Percentiles rank a stretch among this genome's conserved stretches.
phyloP scores from a whole-genome alignment of 2,888 invertebrate species.

The Sipha maydis region DNA sequence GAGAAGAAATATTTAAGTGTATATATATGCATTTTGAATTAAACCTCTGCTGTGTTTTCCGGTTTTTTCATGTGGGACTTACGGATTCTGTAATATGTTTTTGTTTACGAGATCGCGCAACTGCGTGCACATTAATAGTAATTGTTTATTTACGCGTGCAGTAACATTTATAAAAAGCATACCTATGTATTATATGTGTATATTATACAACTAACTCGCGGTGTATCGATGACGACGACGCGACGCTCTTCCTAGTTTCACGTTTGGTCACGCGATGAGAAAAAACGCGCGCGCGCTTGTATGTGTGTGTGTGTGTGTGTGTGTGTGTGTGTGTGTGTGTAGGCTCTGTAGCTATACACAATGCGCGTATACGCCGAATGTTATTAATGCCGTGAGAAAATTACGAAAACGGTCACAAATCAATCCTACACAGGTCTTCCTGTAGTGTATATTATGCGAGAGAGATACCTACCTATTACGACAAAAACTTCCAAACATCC shows the following conservation, averaged over 20 bases:
- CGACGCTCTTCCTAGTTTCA: slow-evolving; percentile 11
- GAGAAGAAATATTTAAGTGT: not conserved
- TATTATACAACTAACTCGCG: slow-evolving; percentile 2
- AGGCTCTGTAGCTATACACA: not conserved
- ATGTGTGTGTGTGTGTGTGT: not conserved
- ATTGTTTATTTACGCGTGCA: not conserved
- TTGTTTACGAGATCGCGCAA: not conserved
- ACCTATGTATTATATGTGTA: not conserved
- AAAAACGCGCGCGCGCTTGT: not conserved
- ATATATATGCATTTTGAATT: not conserved
- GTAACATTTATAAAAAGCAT: not conserved
- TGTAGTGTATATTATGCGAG: not conserved
- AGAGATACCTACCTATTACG: not conserved
- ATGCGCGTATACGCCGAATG: slow-evolving; percentile 10
- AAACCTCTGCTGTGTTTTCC: not conserved
- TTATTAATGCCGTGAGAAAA: slow-evolving; percentile 59
- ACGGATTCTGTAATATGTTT: not conserved
- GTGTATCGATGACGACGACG: not conserved
- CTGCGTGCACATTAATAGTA: not conserved
- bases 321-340: slow-evolving; percentile 23
- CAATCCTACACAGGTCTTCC: slow-evolving; percentile 52
- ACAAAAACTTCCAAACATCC: not conserved
- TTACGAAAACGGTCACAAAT: slow-evolving; percentile 60
- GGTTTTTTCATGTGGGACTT: not conserved
- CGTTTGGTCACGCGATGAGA: slow-evolving; percentile 59